phyloP scores from a whole-genome alignment of 2,113 vertebrate species.

The Ammospiza caudacuta region DNA sequence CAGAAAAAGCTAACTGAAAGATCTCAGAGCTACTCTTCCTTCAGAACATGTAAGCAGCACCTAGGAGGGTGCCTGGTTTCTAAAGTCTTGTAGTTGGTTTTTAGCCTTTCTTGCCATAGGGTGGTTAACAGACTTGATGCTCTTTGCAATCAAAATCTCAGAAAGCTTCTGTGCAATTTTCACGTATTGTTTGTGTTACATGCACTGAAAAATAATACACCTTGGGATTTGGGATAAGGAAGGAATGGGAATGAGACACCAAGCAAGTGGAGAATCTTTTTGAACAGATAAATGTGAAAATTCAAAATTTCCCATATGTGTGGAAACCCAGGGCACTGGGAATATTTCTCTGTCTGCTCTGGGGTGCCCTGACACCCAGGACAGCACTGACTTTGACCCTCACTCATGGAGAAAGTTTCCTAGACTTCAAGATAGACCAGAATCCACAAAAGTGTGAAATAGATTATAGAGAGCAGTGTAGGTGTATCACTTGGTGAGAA shows the following conservation, averaged over 20 bases:
- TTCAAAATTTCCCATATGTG: not conserved
- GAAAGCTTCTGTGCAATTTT: not conserved
- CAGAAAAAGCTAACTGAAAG: not conserved
- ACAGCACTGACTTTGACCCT: too few relatives aligned
- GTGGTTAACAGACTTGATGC: not conserved
- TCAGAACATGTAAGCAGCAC: not conserved
- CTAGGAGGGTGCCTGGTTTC: not conserved
- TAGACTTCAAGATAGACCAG: accelerated
- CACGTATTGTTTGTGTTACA: accelerated
- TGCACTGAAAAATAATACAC: not conserved
- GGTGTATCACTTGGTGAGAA: too few relatives aligned
- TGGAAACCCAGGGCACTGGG: too few relatives aligned
- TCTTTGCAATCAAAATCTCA: not conserved
- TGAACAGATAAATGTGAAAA: not conserved
- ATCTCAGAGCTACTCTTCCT: not conserved
- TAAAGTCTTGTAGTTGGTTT: not conserved
- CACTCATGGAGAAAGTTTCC: too few relatives aligned
- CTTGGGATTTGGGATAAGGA: not conserved
- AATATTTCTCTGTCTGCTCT: too few relatives aligned
- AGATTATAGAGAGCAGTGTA: too few relatives aligned
- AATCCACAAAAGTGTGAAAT: too few relatives aligned
- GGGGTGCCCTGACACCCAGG: too few relatives aligned
- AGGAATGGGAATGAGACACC: not conserved
- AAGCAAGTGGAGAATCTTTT: not conserved
- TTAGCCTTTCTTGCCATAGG: not conserved